phyloP scores from a whole-genome alignment of 1,140 invertebrate genomes.

The Drosophila truncata region DNA sequence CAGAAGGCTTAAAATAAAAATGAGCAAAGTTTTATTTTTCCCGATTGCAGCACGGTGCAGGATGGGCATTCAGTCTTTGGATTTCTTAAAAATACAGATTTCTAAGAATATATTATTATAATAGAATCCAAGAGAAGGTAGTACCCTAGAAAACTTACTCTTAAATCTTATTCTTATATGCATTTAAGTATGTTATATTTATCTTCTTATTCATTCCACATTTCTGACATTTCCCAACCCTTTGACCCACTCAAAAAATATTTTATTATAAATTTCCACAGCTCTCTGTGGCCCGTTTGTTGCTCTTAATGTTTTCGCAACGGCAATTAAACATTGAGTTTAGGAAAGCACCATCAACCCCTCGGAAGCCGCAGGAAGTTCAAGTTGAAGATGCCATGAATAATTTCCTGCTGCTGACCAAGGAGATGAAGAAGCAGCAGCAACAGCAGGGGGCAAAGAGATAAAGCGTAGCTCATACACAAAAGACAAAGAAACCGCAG shows the following conservation, averaged over 20 bases:
- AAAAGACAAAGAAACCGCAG: constrained; percentile 58
- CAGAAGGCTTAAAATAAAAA: constrained; percentile 38
- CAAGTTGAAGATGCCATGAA: constrained; percentile 55
- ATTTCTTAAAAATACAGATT: not conserved
- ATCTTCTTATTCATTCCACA: not conserved
- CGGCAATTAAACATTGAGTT: constrained; percentile 52
- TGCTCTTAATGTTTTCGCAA: constrained; percentile 34
- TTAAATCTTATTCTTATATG: not conserved
- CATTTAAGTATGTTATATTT: not conserved
- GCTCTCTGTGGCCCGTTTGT: constrained; percentile 8
- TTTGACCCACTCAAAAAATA: not conserved
- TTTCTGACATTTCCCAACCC: not conserved
- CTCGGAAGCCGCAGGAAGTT: constrained; percentile 40
- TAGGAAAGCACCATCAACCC: constrained; percentile 14
- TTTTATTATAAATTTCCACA: constrained; percentile 5
- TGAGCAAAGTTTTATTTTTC: constrained; percentile 29
- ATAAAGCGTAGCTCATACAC: constrained; percentile 30
- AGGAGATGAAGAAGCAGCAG: not conserved
- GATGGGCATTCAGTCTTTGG: not conserved
- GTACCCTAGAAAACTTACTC: too few species aligned
- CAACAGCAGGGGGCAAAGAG: constrained; percentile 6
- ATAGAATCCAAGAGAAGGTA: too few species aligned
- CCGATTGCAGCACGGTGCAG: not conserved
- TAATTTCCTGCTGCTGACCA: constrained; percentile 50
- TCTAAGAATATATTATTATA: too few species aligned